Evolutionary conservation across 2,888 invertebrate genomes (phyloP).

Genomic region (Caenorhabditis virilis): DNA sequence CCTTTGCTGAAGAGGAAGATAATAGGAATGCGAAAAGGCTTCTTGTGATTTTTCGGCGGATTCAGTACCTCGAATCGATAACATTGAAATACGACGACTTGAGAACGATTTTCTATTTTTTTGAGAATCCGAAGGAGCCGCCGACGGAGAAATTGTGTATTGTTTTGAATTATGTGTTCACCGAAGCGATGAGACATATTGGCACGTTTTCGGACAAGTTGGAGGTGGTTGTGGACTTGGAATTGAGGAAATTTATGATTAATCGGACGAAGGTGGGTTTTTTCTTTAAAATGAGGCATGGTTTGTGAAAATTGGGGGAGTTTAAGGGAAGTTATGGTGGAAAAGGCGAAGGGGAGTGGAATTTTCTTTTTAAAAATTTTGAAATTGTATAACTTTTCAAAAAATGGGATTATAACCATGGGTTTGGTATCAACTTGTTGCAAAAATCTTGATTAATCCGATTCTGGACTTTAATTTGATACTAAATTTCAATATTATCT

Average conservation of each 20-base stretch:
- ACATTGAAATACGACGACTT: constrained; percentile 25
- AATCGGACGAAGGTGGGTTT: background rate
- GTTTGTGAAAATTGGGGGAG: no score
- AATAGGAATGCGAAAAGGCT: background rate
- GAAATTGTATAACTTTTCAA: no score
- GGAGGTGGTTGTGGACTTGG: background rate
- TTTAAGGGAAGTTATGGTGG: no score
- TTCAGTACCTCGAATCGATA: background rate
- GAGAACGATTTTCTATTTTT: constrained; percentile 19
- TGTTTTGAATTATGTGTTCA: constrained; percentile 13
- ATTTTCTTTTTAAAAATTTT: no score
- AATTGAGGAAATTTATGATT: background rate
- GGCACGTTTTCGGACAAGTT: constrained; percentile 17
- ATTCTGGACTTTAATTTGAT: no score
- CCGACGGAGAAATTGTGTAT: constrained; percentile 3
- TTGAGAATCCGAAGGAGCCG: constrained; percentile 17
- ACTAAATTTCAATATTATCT: no score
- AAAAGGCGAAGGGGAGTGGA: no score
- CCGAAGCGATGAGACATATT: constrained; percentile 15
- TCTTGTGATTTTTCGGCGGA: background rate
- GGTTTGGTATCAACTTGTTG: no score
- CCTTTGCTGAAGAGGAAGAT: no score
- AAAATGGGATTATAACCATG: no score
- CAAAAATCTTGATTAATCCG: no score
- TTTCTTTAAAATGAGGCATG: background rate